These are phyloP conservation scores for Erannis defoliaria DNA, from an alignment of 2,888 invertebrate genomes.

Conservation along the genomic window DNA sequence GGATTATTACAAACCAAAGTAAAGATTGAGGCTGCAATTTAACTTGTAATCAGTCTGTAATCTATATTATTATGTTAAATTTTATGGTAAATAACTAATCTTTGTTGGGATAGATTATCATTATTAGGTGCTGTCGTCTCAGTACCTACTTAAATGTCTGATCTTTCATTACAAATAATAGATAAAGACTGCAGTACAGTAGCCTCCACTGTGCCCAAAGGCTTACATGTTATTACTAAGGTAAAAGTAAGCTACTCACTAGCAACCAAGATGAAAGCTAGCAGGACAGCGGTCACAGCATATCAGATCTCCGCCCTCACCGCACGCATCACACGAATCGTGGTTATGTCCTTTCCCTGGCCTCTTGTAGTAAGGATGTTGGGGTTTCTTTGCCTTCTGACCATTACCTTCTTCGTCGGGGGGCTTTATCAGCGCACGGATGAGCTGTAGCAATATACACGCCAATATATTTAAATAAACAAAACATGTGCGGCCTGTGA, in stretches of 20 bases:
- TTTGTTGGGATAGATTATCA: no score
- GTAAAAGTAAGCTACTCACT: constrained; percentile 88
- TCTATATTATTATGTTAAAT: no score
- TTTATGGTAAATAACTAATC: no score
- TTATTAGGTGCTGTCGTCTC: no score
- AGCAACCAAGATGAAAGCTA: constrained; percentile 98
- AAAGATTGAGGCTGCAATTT: no score
- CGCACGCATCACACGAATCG: constrained; percentile 97
- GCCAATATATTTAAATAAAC: no score
- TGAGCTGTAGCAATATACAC: constrained; percentile 92
- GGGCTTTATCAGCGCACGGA: constrained; percentile 95
- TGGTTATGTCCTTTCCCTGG: constrained; percentile 96
- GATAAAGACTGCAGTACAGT: no score
- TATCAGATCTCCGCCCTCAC: constrained; percentile 97
- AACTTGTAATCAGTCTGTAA: no score
- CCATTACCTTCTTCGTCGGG: constrained; percentile 91
- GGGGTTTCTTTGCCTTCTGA: constrained; percentile 87
- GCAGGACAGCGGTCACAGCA: constrained; percentile 98
- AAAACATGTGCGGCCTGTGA: no score
- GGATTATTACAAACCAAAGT: no score
- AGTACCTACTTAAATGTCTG: no score
- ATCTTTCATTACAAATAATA: no score
- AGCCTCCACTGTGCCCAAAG: background rate
- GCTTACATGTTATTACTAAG: background rate
- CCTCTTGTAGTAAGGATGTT: constrained; percentile 94